These are phyloP conservation scores for Rhombomys opimus DNA, from an alignment of 2,113 vertebrate species.

Conservation along the genomic window DNA sequence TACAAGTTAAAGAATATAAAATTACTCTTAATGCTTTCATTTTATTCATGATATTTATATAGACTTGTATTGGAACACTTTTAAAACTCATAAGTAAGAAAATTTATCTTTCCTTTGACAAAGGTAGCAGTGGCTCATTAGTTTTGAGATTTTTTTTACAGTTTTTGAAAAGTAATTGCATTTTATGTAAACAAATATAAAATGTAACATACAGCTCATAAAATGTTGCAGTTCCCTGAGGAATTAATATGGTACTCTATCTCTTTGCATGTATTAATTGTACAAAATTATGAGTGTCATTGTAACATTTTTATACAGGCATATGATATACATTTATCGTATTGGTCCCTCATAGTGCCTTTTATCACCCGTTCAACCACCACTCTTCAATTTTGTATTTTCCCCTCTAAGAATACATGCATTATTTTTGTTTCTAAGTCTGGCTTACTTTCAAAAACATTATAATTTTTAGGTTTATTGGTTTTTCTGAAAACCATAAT, in stretches of 20 bases:
- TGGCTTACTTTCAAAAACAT: not conserved
- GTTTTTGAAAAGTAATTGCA: conserved; percentile 50
- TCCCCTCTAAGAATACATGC: not conserved
- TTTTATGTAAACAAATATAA: conserved; percentile 63
- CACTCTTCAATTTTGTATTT: not conserved
- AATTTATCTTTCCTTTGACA: conserved; percentile 19
- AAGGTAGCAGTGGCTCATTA: not conserved
- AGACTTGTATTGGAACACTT: not conserved
- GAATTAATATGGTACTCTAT: conserved; percentile 39
- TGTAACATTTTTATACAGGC: not conserved
- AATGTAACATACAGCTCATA: conserved; percentile 3
- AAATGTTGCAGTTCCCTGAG: conserved; percentile 39
- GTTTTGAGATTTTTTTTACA: not conserved
- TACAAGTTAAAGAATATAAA: conserved; percentile 38
- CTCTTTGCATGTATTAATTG: not conserved
- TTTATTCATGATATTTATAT: conserved; percentile 9
- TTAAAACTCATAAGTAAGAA: not conserved
- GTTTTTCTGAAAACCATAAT: not conserved
- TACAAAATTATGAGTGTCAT: not conserved
- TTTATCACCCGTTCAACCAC: fast-evolving
- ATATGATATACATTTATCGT: not conserved
- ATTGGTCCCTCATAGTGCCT: not conserved
- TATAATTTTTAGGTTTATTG: not conserved
- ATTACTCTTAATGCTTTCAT: not conserved
- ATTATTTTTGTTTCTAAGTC: not conserved